These are phyloP conservation scores for Himalopsyche japonica DNA, from an alignment of 2,888 invertebrate genomes.

Conservation along the genomic window DNA sequence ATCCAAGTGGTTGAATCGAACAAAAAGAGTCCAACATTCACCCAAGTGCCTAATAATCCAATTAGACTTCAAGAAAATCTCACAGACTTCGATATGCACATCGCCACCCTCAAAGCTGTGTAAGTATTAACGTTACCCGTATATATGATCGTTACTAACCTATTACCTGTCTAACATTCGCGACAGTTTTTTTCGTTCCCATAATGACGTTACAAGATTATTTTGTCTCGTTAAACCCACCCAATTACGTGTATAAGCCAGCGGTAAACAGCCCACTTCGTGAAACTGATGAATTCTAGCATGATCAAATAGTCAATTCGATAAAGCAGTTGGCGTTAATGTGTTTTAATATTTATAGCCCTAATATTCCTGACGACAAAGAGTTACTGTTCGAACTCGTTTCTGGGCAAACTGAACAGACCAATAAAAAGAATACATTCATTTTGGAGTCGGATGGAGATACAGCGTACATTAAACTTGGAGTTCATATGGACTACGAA, in stretches of 20 bases:
- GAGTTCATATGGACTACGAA: constrained; percentile 81
- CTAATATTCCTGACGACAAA: constrained; percentile 75
- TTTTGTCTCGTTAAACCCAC: too few species aligned
- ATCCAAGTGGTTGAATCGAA: constrained; percentile 86
- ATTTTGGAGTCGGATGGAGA: constrained; percentile 69
- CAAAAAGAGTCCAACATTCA: constrained; percentile 80
- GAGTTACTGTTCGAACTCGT: constrained; percentile 79
- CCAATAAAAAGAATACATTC: constrained; percentile 80
- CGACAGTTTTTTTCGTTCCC: too few species aligned
- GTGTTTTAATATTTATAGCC: constrained; percentile 53
- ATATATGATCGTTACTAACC: too few species aligned
- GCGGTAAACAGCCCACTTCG: too few species aligned
- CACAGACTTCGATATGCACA: constrained; percentile 69
- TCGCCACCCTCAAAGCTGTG: constrained; percentile 72
- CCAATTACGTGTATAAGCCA: too few species aligned
- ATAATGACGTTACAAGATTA: too few species aligned
- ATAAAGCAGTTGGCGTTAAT: background rate
- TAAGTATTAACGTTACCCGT: constrained; percentile 58
- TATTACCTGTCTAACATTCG: too few species aligned
- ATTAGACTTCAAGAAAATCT: constrained; percentile 75
- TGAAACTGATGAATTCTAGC: too few species aligned
- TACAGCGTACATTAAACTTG: constrained; percentile 74
- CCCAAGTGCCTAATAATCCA: constrained; percentile 62
- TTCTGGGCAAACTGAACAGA: constrained; percentile 82
- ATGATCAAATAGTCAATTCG: too few species aligned